These are phyloP conservation scores for Nymphalis urticae DNA, from an alignment of 2,888 invertebrate species.

Conservation along the genomic window DNA sequence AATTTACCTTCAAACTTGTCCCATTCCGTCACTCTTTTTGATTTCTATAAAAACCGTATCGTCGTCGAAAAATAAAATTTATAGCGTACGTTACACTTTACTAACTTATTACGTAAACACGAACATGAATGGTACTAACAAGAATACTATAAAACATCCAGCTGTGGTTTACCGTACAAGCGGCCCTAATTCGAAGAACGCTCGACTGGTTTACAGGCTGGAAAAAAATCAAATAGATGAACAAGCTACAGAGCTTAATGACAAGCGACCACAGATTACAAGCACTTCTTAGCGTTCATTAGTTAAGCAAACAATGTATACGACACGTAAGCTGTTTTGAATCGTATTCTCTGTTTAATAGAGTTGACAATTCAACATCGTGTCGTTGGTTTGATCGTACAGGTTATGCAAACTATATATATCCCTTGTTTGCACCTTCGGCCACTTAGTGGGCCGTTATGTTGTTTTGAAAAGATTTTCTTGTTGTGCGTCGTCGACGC, in stretches of 20 bases:
- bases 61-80: too few relatives aligned
- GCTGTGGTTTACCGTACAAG: slow-evolving; percentile 22
- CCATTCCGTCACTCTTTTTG: too few relatives aligned
- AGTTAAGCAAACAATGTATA: slow-evolving; percentile 50
- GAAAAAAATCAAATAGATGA: slow-evolving; percentile 39
- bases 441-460: slow-evolving; percentile 51
- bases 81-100: too few relatives aligned
- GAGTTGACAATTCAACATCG: slow-evolving; percentile 7
- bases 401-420: slow-evolving; percentile 36
- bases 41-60: too few relatives aligned
- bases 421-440: slow-evolving; percentile 47
- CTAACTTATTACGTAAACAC: background rate
- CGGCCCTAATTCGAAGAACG: slow-evolving; percentile 26
- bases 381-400: slow-evolving; percentile 8
- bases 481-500: slow-evolving; percentile 30
- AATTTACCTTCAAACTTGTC: too few relatives aligned
- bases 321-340: slow-evolving; percentile 36
- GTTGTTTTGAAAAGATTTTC: slow-evolving; percentile 39
- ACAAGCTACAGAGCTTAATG: slow-evolving; percentile 44
- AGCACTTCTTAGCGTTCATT: slow-evolving; percentile 51
- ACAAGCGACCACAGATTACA: slow-evolving; percentile 47
- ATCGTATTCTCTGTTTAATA: slow-evolving; percentile 8
- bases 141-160: slow-evolving; percentile 8
- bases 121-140: slow-evolving; percentile 4
- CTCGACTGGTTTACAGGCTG: slow-evolving; percentile 27